Conservation (phyloP, 2,888 invertebrate genomes). For the Selenia dentaria region DNA sequence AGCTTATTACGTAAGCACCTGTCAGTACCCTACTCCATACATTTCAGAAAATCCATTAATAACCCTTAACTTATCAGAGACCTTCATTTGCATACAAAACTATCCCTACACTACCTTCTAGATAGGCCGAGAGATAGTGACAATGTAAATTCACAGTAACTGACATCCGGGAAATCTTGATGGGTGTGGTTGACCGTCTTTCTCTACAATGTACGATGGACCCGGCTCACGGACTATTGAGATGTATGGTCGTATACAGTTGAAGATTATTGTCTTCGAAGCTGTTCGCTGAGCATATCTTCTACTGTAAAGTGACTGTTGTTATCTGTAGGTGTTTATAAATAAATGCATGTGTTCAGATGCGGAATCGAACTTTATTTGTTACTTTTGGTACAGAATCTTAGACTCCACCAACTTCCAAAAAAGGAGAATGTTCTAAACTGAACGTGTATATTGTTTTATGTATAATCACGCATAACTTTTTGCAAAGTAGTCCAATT, state of each 20-base stretch:
- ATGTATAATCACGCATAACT: too few relatives aligned
- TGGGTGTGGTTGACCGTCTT: slow-evolving; percentile 37
- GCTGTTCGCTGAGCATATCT: background rate
- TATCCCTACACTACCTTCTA: slow-evolving; percentile 8
- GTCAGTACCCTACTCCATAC: background rate
- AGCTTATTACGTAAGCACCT: too few relatives aligned
- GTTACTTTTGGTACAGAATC: too few relatives aligned
- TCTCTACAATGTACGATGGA: slow-evolving; percentile 35
- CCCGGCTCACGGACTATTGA: slow-evolving; percentile 29
- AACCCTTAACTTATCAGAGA: slow-evolving; percentile 10
- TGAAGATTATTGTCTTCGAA: slow-evolving; percentile 2
- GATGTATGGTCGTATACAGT: slow-evolving; percentile 13
- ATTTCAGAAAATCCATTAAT: slow-evolving; percentile 10
- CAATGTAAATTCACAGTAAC: slow-evolving; percentile 27
- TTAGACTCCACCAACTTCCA: too few relatives aligned
- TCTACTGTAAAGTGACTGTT: too few relatives aligned
- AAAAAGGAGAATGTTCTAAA: too few relatives aligned
- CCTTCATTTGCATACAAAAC: slow-evolving; percentile 17
- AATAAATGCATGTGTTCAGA: too few relatives aligned
- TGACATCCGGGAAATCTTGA: slow-evolving; percentile 24
- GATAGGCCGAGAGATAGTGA: slow-evolving; percentile 23
- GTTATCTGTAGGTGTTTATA: too few relatives aligned
- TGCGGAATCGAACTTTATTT: too few relatives aligned
- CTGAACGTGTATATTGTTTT: too few relatives aligned
- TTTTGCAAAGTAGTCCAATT: too few relatives aligned